Base-by-base conservation (phyloP, 2,888 invertebrate genomes). In the Pterostichus madidus region DNA sequence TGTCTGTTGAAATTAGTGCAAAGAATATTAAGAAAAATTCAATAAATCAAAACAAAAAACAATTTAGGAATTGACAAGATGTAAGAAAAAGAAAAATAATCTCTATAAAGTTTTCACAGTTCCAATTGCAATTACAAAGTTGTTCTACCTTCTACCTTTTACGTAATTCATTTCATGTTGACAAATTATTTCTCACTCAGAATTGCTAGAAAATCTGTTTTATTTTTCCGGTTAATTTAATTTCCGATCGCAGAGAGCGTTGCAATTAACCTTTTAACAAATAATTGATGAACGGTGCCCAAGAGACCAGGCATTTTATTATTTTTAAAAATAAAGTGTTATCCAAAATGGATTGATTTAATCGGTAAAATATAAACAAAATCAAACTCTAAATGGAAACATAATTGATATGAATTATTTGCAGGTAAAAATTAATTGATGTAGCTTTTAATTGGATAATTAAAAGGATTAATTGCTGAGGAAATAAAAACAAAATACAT, bases 211-310 rank as follows among this genome's bases (percentile, higher is more conserved):
- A 64, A 32, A 64, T 64, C 35, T 35, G 35, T n/a, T 64, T 64
- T 64, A 64, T 64, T 64, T 32, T 24, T 13, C 32, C 64, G n/a
- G 64, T 64, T 39, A 59, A 59, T 59, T 59, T 59, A 17, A 59
- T 59, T 59, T 59, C 5, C 24, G 17, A 10, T 59, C 2, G 15
- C 0, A 0, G 53, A 53, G 53, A 53, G 59, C 15, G 3, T 24
- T 24, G 32, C 61, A 61, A 61, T 61, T 61, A 61, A 61, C 61
- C 61, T 61, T 32, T 59, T n/a, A 64, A 35, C 64, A 64, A 49
- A 35, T 64, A 32, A 49, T 49, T 49, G 49, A 49, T 49, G 46
- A 46, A 46, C 46, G 46, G 8, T 46, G 8, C 46, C 6, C 46
- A 46, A 46, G 46, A 46, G 46, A 46, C n/a, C 13, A 8, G 5